Percentiles rank a stretch among this genome's conserved stretches.
phyloP scores from a whole-genome alignment of 1,140 invertebrate species.

The Oryctes rhinoceros region DNA sequence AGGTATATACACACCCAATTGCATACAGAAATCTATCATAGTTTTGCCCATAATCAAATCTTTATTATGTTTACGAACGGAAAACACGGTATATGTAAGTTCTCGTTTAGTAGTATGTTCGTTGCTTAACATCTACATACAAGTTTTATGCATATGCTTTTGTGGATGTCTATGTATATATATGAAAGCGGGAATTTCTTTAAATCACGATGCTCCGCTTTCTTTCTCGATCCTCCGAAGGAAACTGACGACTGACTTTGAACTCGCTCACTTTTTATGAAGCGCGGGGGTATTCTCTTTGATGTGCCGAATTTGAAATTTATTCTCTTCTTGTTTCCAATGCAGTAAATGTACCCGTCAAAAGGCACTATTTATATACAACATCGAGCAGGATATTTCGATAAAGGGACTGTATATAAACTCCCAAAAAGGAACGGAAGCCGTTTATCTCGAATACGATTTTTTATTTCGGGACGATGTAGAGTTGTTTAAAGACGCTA shows the following conservation, averaged over 20 bases:
- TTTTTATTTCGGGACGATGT: too few relatives aligned
- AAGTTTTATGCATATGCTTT: neutral
- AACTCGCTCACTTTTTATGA: conserved; percentile 15
- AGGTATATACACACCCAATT: too few relatives aligned
- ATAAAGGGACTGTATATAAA: neutral
- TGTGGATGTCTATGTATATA: neutral
- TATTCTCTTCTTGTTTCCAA: conserved; percentile 19
- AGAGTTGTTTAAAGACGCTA: too few relatives aligned
- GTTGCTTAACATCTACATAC: neutral
- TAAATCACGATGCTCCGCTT: neutral
- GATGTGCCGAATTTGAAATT: conserved; percentile 15
- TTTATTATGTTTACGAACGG: too few relatives aligned
- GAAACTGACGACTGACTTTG: neutral
- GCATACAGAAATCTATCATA: too few relatives aligned
- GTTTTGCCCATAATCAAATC: too few relatives aligned
- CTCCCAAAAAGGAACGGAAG: neutral
- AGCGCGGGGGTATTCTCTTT: neutral
- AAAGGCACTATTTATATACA: conserved; percentile 22
- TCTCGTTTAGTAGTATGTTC: neutral
- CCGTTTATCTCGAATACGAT: neutral
- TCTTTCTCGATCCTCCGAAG: neutral
- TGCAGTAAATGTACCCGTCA: neutral
- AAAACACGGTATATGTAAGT: too few relatives aligned
- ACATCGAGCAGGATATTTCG: conserved; percentile 9
- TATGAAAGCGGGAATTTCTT: conserved; percentile 8